phyloP scores from a whole-genome alignment of 2,888 invertebrate species.

The Venusia cambrica region DNA sequence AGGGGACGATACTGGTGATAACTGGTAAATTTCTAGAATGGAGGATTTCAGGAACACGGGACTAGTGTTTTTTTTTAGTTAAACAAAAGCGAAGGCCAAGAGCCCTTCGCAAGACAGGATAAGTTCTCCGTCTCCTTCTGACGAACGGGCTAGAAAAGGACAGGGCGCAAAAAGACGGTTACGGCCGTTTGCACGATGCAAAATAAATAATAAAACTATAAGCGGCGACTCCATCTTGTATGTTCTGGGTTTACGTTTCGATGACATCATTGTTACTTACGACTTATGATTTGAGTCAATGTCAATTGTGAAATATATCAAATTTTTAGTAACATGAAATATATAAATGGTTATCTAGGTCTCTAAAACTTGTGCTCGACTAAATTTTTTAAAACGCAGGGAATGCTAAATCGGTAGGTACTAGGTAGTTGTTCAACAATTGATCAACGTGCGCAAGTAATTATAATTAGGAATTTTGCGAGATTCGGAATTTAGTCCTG shows the following conservation, averaged over 20 bases:
- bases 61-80: constrained; percentile 23
- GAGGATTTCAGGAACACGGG: background rate
- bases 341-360: too few species aligned
- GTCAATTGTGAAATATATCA: constrained; percentile 45
- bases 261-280: constrained; percentile 76
- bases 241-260: constrained; percentile 49
- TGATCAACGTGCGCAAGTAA: too few species aligned
- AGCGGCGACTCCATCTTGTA: constrained; percentile 56
- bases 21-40: too few species aligned
- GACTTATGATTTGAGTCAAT: constrained; percentile 74
- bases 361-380: too few species aligned
- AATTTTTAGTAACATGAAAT: too few species aligned
- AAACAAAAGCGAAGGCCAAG: constrained; percentile 54
- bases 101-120: constrained; percentile 59
- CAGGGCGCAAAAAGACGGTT: constrained; percentile 64
- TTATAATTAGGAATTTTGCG: too few species aligned
- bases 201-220: constrained; percentile 70
- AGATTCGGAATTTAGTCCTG: too few species aligned
- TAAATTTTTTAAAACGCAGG: too few species aligned
- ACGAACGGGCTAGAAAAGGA: constrained; percentile 49
- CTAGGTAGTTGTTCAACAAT: too few species aligned
- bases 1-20: too few species aligned
- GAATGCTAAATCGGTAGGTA: too few species aligned
- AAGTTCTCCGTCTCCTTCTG: constrained; percentile 48
- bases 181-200: constrained; percentile 63